Percentiles rank a stretch among this genome's conserved stretches.
Conservation (phyloP, 2,888 invertebrate species). For the Anaspis maculata region DNA sequence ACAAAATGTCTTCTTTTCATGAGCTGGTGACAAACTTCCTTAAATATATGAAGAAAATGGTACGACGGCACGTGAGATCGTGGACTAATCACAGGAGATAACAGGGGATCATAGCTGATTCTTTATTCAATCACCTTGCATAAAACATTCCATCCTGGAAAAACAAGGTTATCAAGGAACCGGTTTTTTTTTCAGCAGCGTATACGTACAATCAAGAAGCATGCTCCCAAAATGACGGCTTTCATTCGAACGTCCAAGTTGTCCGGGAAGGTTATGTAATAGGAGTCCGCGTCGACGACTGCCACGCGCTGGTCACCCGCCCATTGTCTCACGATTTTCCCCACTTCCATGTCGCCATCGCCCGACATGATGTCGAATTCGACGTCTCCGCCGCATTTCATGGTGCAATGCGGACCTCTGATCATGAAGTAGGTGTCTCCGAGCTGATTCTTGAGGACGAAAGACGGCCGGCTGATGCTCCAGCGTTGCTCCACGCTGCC, state of each 20-base stretch:
- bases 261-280: slow-evolving; percentile 84
- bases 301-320: slow-evolving; percentile 71
- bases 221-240: slow-evolving; percentile 69
- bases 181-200: too few species aligned
- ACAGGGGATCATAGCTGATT: too few species aligned
- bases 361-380: slow-evolving; percentile 73
- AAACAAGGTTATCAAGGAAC: slow-evolving; percentile 11
- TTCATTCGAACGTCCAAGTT: slow-evolving; percentile 82
- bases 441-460: slow-evolving; percentile 62
- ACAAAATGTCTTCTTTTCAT: too few species aligned
- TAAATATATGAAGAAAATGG: too few species aligned
- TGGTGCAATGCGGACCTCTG: slow-evolving; percentile 74
- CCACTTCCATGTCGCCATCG: slow-evolving; percentile 70
- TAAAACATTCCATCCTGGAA: slow-evolving; percentile 84
- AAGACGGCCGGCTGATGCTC: slow-evolving; percentile 66
- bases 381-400: slow-evolving; percentile 72
- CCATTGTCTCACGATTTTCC: slow-evolving; percentile 87
- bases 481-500: slow-evolving; percentile 70
- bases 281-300: slow-evolving; percentile 82
- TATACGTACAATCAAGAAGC: slow-evolving; percentile 70
- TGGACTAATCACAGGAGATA: too few species aligned
- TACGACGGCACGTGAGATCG: too few species aligned
- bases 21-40: too few species aligned
- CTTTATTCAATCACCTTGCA: slow-evolving; percentile 59
- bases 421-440: slow-evolving; percentile 70